Evolutionary conservation across 92 coral and sea anemone species (phyloP).

Genomic region (Bergia sp.): DNA sequence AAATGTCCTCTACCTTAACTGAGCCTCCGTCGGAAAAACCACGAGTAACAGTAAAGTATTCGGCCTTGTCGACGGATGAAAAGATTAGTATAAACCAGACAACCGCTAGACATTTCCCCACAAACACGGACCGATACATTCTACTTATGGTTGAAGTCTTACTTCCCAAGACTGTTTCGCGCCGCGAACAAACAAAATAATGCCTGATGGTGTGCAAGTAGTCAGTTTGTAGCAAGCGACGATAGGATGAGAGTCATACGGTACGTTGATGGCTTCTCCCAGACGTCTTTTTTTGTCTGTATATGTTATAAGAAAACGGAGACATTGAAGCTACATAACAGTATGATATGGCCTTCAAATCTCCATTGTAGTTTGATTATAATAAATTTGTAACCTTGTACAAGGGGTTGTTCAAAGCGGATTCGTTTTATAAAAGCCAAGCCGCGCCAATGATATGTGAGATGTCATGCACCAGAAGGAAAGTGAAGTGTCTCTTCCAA

Average conservation of each 20-base stretch:
- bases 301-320: neutral
- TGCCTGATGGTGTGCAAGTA: neutral
- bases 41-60: conserved; percentile 1
- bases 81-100: conserved; percentile 1
- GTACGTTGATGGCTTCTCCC: neutral
- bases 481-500: neutral
- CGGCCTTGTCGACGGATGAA: conserved; percentile 7
- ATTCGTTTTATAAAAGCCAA: neutral
- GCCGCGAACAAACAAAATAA: neutral
- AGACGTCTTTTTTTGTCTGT: neutral
- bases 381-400: neutral
- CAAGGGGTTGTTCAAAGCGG: neutral
- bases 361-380: neutral
- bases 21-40: conserved; percentile 10
- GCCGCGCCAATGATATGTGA: neutral
- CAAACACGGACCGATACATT: conserved; percentile 9
- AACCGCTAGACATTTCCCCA: conserved; percentile 4
- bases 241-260: neutral
- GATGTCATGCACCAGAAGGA: neutral
- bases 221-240: neutral
- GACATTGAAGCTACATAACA: neutral
- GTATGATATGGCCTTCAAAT: neutral
- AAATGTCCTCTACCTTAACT: conserved; percentile 7
- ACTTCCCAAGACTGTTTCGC: neutral
- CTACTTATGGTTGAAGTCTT: neutral